phyloP scores from a whole-genome alignment of 1,140 invertebrate genomes.

The Lasioglossum baleicum region DNA sequence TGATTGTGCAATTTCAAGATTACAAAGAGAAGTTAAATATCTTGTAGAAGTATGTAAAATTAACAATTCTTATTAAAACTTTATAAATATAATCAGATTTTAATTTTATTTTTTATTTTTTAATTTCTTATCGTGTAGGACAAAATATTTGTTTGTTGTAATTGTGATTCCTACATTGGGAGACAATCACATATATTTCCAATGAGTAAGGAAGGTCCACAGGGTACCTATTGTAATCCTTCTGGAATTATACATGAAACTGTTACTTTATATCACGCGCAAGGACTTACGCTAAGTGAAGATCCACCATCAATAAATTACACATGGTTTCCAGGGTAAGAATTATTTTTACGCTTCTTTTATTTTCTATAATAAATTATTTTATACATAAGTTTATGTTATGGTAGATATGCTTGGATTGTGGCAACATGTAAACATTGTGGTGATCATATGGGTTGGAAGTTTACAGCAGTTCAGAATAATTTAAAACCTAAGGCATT shows the following conservation, averaged over 20 bases:
- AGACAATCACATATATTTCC: conserved; percentile 87
- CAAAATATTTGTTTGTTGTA: conserved; percentile 83
- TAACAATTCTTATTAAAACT: too few species aligned
- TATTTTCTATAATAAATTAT: background rate
- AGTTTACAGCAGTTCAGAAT: conserved; percentile 84
- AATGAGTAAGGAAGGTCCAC: conserved; percentile 90
- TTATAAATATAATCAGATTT: too few species aligned
- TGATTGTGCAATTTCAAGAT: conserved; percentile 84
- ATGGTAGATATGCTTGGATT: too few species aligned
- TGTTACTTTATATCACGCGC: conserved; percentile 85
- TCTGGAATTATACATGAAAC: conserved; percentile 90
- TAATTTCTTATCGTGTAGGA: too few species aligned
- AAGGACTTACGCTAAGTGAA: conserved; percentile 82
- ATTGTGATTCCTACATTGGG: conserved; percentile 83
- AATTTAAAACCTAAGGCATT: conserved; percentile 85
- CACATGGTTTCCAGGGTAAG: conserved; percentile 93
- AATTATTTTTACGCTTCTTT: conserved; percentile 18
- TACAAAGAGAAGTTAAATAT: conserved; percentile 84
- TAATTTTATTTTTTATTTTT: too few species aligned
- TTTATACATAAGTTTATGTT: too few species aligned
- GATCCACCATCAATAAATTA: conserved; percentile 84
- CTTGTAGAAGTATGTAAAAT: conserved; percentile 82
- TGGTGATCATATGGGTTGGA: conserved; percentile 92
- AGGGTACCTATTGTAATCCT: conserved; percentile 91
- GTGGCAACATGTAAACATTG: too few species aligned